Conservation (phyloP, 2,113 vertebrate genomes). For the chimpanzee (Pan troglodytes) region NHGRI_mPanTro3-v2.1_pri NC_072421.2:101282001-101282500, state of each 20-base stretch:
- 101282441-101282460: not conserved
- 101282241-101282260: not conserved
- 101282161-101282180: not conserved
- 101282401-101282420: not conserved
- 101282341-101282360: conserved; percentile 17
- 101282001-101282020: not conserved
- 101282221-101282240: conserved; percentile 10
- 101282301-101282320: not conserved
- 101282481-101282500: conserved; percentile 7
- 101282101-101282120: not conserved
- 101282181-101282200: no score
- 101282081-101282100: not conserved
- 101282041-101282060: conserved; percentile 3
- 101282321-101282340: not conserved
- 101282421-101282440: not conserved
- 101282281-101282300: not conserved
- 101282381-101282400: not conserved
- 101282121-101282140: conserved; percentile 22
- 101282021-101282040: not conserved
- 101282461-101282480: not conserved
- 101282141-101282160: not conserved
- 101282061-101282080: conserved; percentile 1
- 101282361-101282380: conserved; percentile 50
- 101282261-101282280: not conserved
- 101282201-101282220: not conserved